A percentile compares a stretch with the other conserved stretches of the same genome.
Conservation (phyloP, 64 coral and sea anemone species). For the Stylophora pistillata region DNA sequence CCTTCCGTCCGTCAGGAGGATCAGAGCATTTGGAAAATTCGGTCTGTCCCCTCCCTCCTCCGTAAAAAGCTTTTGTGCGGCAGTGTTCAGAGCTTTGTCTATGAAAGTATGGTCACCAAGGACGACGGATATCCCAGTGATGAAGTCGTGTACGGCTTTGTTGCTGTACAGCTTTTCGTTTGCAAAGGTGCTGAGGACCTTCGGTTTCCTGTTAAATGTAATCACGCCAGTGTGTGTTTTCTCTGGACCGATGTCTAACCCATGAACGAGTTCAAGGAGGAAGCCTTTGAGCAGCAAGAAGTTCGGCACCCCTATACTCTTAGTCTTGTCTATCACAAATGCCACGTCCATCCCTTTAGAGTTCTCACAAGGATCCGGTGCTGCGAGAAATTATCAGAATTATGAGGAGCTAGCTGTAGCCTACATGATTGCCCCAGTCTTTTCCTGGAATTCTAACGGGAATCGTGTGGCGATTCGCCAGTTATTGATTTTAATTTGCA, state of each 20-base stretch:
- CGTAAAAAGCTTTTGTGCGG: slow-evolving; percentile 1
- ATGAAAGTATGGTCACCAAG: slow-evolving; percentile 8
- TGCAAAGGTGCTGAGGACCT: not conserved
- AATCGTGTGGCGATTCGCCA: too few species aligned
- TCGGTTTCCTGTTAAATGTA: not conserved
- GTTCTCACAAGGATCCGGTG: slow-evolving; percentile 4
- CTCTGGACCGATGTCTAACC: not conserved
- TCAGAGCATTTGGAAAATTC: slow-evolving; percentile 41
- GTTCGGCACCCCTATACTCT: not conserved
- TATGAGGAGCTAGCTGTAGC: not conserved
- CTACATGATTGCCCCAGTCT: not conserved
- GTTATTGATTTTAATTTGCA: too few species aligned
- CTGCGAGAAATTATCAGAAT: not conserved
- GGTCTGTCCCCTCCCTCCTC: slow-evolving; percentile 17
- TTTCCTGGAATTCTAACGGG: not conserved
- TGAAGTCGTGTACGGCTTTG: not conserved
- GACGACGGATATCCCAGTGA: not conserved
- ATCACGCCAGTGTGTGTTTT: not conserved
- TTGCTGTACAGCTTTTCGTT: not conserved
- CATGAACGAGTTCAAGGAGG: not conserved
- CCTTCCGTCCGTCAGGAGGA: slow-evolving; percentile 47
- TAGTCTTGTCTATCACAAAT: slow-evolving; percentile 8
- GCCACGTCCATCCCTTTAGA: not conserved
- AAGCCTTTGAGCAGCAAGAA: not conserved
- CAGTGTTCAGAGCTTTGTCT: slow-evolving; percentile 26